phyloP scores from a whole-genome alignment of 2,113 vertebrate genomes.

The Lepus americanus region DNA sequence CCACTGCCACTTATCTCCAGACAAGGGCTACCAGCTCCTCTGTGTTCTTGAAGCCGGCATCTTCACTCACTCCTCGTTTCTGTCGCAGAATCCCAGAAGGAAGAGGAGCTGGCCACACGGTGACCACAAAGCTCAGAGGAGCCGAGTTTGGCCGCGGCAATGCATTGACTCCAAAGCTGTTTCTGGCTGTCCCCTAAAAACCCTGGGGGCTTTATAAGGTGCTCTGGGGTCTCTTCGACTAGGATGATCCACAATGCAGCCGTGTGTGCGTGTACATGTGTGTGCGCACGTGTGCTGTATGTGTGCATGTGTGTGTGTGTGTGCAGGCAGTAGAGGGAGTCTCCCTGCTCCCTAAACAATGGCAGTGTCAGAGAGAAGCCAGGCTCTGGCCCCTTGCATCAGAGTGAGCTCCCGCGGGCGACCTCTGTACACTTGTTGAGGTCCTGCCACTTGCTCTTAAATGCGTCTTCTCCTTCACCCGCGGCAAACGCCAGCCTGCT shows the following conservation, averaged over 20 bases:
- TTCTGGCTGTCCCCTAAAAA: background rate
- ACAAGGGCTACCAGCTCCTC: accelerated
- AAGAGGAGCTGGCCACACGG: background rate
- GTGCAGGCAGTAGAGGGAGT: background rate
- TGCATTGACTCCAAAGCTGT: background rate
- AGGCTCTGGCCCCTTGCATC: background rate
- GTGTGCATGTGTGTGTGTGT: background rate
- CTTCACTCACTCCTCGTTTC: background rate
- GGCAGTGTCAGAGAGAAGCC: background rate
- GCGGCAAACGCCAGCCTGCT: background rate
- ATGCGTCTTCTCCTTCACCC: accelerated
- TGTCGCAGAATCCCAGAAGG: background rate
- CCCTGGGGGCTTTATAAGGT: background rate
- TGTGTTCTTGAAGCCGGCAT: background rate
- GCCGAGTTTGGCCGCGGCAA: background rate
- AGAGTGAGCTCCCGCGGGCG: too few species aligned
- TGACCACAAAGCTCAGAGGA: background rate
- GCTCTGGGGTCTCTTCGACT: too few species aligned
- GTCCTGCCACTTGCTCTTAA: background rate
- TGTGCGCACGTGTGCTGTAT: too few species aligned
- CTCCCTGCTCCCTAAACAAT: background rate
- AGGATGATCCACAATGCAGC: background rate
- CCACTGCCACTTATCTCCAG: accelerated
- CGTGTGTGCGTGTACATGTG: background rate
- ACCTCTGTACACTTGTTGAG: accelerated